Conservation (phyloP, 2,797 vertebrate genomes). For the Morus bassanus region DNA sequence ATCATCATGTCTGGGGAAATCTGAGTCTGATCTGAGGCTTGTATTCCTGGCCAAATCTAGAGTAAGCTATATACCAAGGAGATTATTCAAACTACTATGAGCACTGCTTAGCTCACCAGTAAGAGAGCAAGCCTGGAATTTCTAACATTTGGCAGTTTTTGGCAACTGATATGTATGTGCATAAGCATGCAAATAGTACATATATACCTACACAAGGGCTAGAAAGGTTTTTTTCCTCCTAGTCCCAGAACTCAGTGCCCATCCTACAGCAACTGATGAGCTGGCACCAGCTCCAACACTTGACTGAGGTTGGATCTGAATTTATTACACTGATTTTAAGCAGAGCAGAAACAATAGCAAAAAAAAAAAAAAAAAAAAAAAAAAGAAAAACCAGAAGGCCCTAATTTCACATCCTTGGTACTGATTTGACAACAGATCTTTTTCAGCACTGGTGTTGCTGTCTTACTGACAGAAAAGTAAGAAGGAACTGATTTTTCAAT, state of each 20-base stretch:
- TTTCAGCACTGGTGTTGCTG: background rate
- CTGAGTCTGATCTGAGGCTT: background rate
- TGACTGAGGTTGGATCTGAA: background rate
- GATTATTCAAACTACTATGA: background rate
- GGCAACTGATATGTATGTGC: background rate
- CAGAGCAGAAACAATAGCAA: background rate
- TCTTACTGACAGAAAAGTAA: background rate
- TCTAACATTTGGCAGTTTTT: background rate
- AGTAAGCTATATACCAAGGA: background rate
- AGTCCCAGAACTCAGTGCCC: background rate
- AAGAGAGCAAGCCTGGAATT: background rate
- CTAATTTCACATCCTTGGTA: background rate
- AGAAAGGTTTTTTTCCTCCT: background rate
- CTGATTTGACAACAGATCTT: background rate
- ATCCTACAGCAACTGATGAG: background rate
- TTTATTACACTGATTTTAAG: background rate
- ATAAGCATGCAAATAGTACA: background rate
- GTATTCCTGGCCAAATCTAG: background rate
- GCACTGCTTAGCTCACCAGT: background rate
- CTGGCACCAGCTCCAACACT: background rate
- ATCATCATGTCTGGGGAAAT: background rate
- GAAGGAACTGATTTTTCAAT: constrained; percentile 25
- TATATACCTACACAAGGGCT: background rate
- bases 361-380: background rate
- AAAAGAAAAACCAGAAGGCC: background rate